These are phyloP conservation scores for Eristalinus sepulchralis DNA, from an alignment of 2,888 invertebrate genomes.

Conservation along the genomic window DNA sequence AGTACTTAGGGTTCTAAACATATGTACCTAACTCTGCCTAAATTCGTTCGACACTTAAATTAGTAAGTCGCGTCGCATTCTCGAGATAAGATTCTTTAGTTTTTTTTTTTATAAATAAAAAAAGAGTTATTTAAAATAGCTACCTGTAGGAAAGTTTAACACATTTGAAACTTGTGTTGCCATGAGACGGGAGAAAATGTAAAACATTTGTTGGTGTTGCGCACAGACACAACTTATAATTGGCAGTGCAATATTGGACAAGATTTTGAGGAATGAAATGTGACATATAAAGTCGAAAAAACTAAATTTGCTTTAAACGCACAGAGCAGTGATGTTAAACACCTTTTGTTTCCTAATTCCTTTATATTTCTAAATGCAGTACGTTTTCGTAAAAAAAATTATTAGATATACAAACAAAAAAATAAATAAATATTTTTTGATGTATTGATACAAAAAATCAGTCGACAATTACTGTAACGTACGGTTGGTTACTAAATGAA, in stretches of 20 bases:
- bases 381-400: constrained; percentile 16
- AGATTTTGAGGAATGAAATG: constrained; percentile 15
- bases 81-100: constrained; percentile 49
- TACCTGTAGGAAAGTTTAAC: constrained; percentile 55
- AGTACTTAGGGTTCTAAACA: constrained; percentile 59
- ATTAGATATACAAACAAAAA: constrained; percentile 24
- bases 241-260: constrained; percentile 59
- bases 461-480: constrained; percentile 49
- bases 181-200: constrained; percentile 9
- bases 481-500: constrained; percentile 28
- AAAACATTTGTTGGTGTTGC: neutral
- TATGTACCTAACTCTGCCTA: constrained; percentile 30
- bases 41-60: constrained; percentile 67
- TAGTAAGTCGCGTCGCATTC: constrained; percentile 69
- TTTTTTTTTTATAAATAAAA: constrained; percentile 38
- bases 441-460: constrained; percentile 47
- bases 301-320: constrained; percentile 12
- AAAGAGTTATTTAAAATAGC: constrained; percentile 44
- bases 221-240: constrained; percentile 48
- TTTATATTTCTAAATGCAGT: constrained; percentile 29
- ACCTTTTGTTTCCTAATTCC: constrained; percentile 39
- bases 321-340: constrained; percentile 55
- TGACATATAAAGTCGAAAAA: neutral
- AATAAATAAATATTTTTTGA: constrained; percentile 30
- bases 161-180: constrained; percentile 11